These are phyloP conservation scores for Passer domesticus DNA, from an alignment of 2,113 vertebrate species.

Conservation along the genomic window DNA sequence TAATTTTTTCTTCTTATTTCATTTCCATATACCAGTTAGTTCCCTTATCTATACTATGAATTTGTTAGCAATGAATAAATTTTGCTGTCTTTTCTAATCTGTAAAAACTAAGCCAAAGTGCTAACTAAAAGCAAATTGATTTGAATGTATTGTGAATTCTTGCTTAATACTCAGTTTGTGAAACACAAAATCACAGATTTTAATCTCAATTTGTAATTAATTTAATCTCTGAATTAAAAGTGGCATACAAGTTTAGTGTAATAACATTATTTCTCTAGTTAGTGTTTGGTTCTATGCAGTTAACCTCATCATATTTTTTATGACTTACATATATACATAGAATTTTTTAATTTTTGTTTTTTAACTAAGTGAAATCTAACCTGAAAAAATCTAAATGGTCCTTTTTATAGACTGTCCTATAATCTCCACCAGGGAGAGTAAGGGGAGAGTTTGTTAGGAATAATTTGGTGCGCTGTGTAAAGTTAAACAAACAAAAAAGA, in stretches of 20 bases:
- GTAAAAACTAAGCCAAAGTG: neutral
- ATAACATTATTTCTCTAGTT: neutral
- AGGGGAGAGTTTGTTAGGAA: neutral
- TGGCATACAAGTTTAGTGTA: neutral
- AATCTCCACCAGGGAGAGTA: neutral
- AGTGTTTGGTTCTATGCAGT: neutral
- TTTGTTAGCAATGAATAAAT: neutral
- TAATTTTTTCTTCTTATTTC: neutral
- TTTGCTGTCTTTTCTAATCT: neutral
- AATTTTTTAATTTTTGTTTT: neutral
- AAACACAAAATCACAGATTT: neutral
- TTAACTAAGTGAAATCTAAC: neutral
- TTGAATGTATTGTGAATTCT: neutral
- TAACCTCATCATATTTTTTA: neutral
- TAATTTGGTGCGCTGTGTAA: neutral
- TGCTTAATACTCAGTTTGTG: neutral
- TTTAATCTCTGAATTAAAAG: neutral
- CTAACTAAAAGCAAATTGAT: neutral
- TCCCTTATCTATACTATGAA: neutral
- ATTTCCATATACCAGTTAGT: neutral
- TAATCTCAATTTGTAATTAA: neutral
- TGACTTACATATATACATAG: rapidly evolving
- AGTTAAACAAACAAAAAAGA: neutral
- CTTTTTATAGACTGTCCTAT: neutral
- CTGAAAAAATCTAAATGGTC: neutral